Conservation (phyloP, 2,888 invertebrate genomes). For the Rhagophthalmus giganteus region DNA sequence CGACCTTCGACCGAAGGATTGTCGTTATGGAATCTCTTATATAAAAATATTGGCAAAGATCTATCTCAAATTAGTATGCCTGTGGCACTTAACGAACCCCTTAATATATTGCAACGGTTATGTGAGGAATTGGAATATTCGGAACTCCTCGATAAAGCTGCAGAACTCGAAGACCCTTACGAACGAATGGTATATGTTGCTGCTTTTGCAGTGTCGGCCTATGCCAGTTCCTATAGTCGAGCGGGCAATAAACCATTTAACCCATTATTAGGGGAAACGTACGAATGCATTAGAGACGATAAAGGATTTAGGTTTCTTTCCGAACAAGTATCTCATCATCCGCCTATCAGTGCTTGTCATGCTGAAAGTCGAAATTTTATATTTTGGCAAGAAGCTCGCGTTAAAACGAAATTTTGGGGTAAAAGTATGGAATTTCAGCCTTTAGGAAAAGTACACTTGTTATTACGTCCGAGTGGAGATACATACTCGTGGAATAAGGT, state of each 20-base stretch:
- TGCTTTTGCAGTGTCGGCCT: conserved; percentile 81
- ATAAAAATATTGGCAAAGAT: conserved; percentile 85
- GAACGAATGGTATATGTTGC: conserved; percentile 77
- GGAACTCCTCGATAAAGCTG: conserved; percentile 76
- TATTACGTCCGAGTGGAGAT: conserved; percentile 65
- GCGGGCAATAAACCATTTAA: conserved; percentile 86
- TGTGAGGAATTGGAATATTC: conserved; percentile 85
- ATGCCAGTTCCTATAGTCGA: conserved; percentile 71
- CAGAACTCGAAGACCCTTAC: conserved; percentile 64
- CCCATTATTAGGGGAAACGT: conserved; percentile 80
- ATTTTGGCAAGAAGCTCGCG: conserved; percentile 82
- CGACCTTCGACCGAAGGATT: conserved; percentile 76
- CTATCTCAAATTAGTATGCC: conserved; percentile 85
- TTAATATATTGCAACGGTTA: conserved; percentile 77
- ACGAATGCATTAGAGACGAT: conserved; percentile 77
- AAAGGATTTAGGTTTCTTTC: conserved; percentile 76
- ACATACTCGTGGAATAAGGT: conserved; percentile 79
- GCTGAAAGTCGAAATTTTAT: conserved; percentile 76
- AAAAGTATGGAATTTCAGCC: conserved; percentile 90
- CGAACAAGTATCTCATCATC: conserved; percentile 86
- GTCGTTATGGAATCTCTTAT: conserved; percentile 77
- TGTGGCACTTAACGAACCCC: conserved; percentile 81
- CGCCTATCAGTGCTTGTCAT: conserved; percentile 80
- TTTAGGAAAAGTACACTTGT: conserved; percentile 68
- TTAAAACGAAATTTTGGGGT: conserved; percentile 89